Evolutionary conservation across 2,888 invertebrate species (phyloP), one percentile per base, ranked within the genome.

Genomic region (Rhogogaster chlorosoma): DNA sequence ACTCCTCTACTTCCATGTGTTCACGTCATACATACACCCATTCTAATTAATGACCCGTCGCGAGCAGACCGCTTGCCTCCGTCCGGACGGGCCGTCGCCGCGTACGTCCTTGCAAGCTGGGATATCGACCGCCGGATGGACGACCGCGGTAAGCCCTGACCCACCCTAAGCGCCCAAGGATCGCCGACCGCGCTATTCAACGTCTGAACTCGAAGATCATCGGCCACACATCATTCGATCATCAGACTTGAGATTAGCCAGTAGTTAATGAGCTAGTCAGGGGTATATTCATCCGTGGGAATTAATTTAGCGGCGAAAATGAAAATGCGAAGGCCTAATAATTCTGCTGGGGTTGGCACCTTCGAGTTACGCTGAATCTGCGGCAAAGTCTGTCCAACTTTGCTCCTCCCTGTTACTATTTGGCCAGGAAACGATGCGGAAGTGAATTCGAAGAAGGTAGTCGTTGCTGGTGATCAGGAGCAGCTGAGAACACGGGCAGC

Each of bases 31-130:
- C 80, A 78, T 78, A 80, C 61, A 38, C 57, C 22, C 57, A 61
- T 80, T 80, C 38, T 80, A 80, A 80, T 80, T 80, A 80, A 80
- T 80, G 57, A 49, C 57, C 22, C 38, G 80, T 80, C 80, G 36
- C 38, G 32, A 80, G 38, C 80, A 80, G 80, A 80, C 80, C 80
- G 80, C 80, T 38, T 61, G 80, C 57, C 80, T 80, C 80, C 80
- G 0, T 77, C 77, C 49, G 77, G 49, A 77, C 32, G 18, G 73
- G 38, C 10, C 73, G 22, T 38, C 42, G 12, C 38, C 42, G 73
- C 77, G 38, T 71, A 61, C 80, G 80, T 80, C 80, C 80, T 80
- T 80, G 61, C 80, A 77, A 32, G 38, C 38, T 22, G 80, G 26
- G 61, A 80, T 80, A 80, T 80, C 77, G 77, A 61, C 38, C 80